phyloP scores from a whole-genome alignment of 2,797 vertebrate genomes.

The Sebastes ruberrimus region DNA sequence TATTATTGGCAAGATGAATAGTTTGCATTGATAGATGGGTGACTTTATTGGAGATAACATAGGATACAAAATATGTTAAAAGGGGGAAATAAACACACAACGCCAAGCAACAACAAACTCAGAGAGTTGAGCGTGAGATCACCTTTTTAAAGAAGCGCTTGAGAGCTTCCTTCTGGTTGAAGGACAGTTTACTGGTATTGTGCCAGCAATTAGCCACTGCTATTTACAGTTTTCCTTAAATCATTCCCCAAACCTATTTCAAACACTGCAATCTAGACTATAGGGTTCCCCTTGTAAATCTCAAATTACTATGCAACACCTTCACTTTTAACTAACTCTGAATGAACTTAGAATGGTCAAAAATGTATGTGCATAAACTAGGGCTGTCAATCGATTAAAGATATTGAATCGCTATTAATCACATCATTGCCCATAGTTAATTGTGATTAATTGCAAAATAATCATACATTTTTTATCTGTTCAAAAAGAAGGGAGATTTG shows the following conservation, averaged over 20 bases:
- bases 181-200: background rate
- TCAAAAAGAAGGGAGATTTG: too few species aligned
- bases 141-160: background rate
- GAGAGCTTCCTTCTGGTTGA: background rate
- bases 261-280: background rate
- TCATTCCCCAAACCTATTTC: background rate
- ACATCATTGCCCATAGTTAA: too few species aligned
- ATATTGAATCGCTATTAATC: too few species aligned
- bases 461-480: too few species aligned
- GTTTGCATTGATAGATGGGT: background rate
- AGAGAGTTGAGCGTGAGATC: background rate
- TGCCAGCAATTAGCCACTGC: background rate
- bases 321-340: background rate
- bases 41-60: background rate
- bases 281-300: background rate
- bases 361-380: background rate
- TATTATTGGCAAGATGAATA: background rate
- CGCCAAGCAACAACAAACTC: background rate
- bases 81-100: background rate
- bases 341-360: background rate
- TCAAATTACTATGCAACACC: background rate
- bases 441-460: too few species aligned
- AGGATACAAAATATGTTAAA: background rate
- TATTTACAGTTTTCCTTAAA: background rate
- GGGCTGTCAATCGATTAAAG: too few species aligned